These are phyloP conservation scores for Poliocrania exsul DNA, from an alignment of 2,797 vertebrate species.

Conservation along the genomic window DNA sequence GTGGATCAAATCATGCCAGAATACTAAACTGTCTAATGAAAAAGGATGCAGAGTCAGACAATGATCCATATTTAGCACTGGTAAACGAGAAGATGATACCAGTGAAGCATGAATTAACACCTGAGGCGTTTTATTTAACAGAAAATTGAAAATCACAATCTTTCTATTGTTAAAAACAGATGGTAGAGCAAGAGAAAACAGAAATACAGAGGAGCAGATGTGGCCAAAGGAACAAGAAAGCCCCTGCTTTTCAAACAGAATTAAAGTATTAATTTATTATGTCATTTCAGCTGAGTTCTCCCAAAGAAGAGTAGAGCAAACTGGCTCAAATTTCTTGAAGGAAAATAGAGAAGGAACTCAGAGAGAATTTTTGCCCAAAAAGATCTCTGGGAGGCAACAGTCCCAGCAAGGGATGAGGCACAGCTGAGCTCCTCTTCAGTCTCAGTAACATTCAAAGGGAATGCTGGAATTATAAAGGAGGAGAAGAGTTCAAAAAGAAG, in stretches of 20 bases:
- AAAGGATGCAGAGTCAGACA: constrained; percentile 54
- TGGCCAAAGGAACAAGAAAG: not conserved
- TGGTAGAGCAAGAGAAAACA: not conserved
- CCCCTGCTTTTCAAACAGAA: not conserved
- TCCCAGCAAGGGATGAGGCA: accelerated
- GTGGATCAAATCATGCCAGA: constrained; percentile 44
- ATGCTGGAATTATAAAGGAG: not conserved
- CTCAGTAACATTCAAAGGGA: not conserved
- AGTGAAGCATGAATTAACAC: constrained; percentile 55
- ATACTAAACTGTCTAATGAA: constrained; percentile 37
- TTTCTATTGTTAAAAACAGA: not conserved
- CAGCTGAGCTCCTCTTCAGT: not conserved
- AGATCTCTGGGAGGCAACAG: not conserved
- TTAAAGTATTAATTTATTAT: not conserved
- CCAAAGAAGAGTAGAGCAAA: not conserved
- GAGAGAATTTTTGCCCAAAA: not conserved
- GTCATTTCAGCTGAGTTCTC: not conserved
- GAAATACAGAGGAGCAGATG: not conserved
- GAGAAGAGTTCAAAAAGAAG: not conserved
- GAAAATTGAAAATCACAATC: constrained; percentile 37
- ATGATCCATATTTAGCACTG: constrained; percentile 30
- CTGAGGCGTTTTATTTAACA: constrained; percentile 37
- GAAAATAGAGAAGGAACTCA: not conserved
- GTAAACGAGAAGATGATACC: not conserved
- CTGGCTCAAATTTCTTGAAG: not conserved